Percentiles rank a stretch among this genome's conserved stretches.
Conservation (phyloP, 2,113 vertebrate genomes). For the Muscicapa adusta region DNA sequence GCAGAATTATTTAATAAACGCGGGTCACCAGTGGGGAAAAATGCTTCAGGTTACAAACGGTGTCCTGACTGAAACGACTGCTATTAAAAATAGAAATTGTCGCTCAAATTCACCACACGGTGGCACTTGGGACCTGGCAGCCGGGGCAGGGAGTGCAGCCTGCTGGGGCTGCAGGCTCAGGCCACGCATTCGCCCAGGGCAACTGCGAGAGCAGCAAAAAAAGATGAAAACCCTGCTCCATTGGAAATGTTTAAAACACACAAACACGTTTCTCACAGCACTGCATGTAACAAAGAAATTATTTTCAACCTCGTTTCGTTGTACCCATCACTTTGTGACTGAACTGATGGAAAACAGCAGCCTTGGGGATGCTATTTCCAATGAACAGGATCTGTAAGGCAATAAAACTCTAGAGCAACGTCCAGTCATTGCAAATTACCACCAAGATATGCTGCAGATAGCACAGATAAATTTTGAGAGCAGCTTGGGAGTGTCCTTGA, state of each 20-base stretch:
- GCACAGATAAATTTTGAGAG: neutral
- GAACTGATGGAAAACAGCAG: neutral
- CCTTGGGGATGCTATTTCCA: neutral
- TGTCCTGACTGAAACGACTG: accelerated
- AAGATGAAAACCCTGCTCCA: neutral
- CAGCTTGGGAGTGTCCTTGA: neutral
- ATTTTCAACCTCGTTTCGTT: neutral
- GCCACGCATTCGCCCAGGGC: accelerated
- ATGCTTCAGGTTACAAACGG: accelerated
- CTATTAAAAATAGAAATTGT: too few species aligned
- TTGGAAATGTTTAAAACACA: accelerated
- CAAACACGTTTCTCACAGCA: accelerated
- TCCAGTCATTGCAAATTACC: neutral
- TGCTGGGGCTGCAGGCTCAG: neutral
- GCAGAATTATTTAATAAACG: neutral
- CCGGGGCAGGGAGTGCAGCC: neutral
- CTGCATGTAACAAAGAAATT: neutral
- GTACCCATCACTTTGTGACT: accelerated
- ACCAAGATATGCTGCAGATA: neutral
- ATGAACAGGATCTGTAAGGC: neutral
- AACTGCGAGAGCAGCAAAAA: neutral
- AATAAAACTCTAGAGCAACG: neutral
- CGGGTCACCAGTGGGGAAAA: too few species aligned
- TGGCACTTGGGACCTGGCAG: neutral
- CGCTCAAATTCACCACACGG: neutral